Conservation (phyloP, 1,140 invertebrate species). For the Lepidurus couesii region DNA sequence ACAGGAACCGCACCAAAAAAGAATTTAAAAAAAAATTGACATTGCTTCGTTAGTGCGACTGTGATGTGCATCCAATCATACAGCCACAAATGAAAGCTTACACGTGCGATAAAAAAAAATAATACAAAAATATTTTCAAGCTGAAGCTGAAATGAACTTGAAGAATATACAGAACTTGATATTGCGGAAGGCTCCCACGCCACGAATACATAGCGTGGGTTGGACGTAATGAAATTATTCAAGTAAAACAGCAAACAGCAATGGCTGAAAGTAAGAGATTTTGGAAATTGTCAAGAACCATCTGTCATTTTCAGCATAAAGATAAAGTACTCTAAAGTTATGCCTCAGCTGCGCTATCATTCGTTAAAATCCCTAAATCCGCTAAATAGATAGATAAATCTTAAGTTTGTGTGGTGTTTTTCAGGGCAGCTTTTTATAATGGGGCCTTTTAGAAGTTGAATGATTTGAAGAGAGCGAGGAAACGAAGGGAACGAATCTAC, state of each 20-base stretch:
- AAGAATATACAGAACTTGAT: no score
- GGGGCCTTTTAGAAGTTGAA: background rate
- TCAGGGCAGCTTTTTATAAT: background rate
- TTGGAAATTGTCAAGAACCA: background rate
- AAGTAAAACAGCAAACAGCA: background rate
- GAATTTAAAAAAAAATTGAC: background rate
- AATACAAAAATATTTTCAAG: no score
- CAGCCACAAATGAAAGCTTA: background rate
- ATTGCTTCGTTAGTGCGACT: background rate
- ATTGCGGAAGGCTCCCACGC: background rate
- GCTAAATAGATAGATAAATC: background rate
- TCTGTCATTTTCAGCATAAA: background rate
- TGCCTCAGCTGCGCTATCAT: slow-evolving; percentile 1
- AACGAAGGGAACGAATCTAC: no score
- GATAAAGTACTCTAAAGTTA: background rate
- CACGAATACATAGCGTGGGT: background rate
- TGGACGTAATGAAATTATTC: background rate
- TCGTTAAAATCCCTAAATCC: background rate
- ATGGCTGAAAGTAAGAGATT: background rate
- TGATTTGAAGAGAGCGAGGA: background rate
- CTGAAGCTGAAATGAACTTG: no score
- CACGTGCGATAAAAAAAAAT: background rate
- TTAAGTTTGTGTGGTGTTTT: background rate
- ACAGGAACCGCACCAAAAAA: background rate
- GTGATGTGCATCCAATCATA: background rate